A percentile compares a stretch with the other conserved stretches of the same genome.
Conservation (phyloP, 2,888 invertebrate genomes). For the Agrochola circellaris region DNA sequence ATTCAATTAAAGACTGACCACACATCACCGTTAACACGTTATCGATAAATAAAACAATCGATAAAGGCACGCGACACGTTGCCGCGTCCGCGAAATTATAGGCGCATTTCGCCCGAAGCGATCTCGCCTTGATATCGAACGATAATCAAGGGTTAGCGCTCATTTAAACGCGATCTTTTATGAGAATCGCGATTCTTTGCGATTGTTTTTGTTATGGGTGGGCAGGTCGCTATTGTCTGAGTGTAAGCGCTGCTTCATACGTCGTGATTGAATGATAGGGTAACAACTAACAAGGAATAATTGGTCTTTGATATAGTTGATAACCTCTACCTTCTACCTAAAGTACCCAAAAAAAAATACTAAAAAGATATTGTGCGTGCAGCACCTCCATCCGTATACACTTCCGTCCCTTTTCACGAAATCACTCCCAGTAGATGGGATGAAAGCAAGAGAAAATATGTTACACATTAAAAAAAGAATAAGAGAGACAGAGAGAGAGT, state of each 20-base stretch:
- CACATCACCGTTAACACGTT: constrained; percentile 51
- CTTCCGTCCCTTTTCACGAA: no score
- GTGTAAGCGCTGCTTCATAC: constrained; percentile 38
- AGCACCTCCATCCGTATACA: no score
- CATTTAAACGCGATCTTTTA: constrained; percentile 70
- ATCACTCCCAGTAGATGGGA: no score
- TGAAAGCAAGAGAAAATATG: no score
- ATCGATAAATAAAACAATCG: constrained; percentile 64
- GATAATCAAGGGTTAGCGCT: constrained; percentile 67
- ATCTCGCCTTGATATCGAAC: constrained; percentile 65
- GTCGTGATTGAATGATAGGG: constrained; percentile 30
- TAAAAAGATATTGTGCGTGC: no score
- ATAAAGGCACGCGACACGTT: constrained; percentile 65
- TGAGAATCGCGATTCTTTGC: constrained; percentile 44
- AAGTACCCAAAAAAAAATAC: no score
- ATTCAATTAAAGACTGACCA: constrained; percentile 52
- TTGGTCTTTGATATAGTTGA: constrained; percentile 3
- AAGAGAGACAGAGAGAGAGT: no score
- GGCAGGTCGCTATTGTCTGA: constrained; percentile 33
- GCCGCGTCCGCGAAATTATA: constrained; percentile 65
- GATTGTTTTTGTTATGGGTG: constrained; percentile 39
- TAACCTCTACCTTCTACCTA: no score
- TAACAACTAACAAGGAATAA: constrained; percentile 32
- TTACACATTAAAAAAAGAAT: no score
- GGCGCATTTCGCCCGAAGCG: constrained; percentile 66